Base-by-base conservation (phyloP, 2,888 invertebrate species). In the Penaeus monodon region DNA sequence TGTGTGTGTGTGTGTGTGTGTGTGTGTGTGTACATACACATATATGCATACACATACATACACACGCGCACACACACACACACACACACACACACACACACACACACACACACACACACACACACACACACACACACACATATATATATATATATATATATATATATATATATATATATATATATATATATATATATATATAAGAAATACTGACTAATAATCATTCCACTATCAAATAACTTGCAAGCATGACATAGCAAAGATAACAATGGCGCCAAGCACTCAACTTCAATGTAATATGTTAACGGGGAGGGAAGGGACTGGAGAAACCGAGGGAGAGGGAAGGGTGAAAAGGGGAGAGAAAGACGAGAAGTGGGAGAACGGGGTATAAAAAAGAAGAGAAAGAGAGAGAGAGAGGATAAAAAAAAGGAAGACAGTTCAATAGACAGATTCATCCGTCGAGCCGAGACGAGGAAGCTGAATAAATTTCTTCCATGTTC, bases 41-140 rank as follows among this genome's bases (percentile, higher is more conserved):
- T n/a, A 81, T 68, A 81, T 10, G 66, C 68, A 81, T 12, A 81
- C 68, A 33, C 44, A 77, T 4, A 77, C 44, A 77, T 3, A 33
- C 33, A 33, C 33, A 33, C 33, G 7, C 38, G 7, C 38, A 38
- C 38, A 38, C 38, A 38, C 38, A 77, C 22, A 77, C 44, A 77
- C 44, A 44, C 27, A 68, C 27, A 68, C 68, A 68, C 27, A 44
- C 44, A 81, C 27, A 81, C 44, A 81, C 29, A 81, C 44, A 81
- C n/a, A 81, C n/a, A 81, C 22, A 81, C 33, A 81, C 22, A 81
- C 49, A 81, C 7, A 81, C 49, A 68, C 24, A 81, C 49, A 81
- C 7, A 81, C 70, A 81, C 20, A 81, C n/a, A 22, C 29, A 68
- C 49, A 81, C 29, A 81, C 70, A 22, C 7, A n/a, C 33, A 33